Conservation (phyloP, 1,140 invertebrate species). For the Zaprionus camerounensis region DNA sequence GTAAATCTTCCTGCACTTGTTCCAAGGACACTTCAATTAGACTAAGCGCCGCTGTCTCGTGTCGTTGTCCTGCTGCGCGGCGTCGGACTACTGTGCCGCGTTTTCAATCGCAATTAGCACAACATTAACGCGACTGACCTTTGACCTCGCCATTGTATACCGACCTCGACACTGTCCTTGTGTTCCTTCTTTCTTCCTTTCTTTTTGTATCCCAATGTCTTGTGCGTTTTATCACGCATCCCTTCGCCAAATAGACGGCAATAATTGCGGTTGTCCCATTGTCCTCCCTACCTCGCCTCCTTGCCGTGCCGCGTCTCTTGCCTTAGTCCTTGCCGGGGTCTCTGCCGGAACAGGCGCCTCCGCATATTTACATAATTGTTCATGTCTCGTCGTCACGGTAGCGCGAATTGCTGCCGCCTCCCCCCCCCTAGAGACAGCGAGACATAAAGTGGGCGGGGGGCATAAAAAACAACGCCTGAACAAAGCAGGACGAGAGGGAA, state of each 20-base stretch:
- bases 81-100: constrained; percentile 46
- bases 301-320: not conserved
- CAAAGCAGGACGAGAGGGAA: not conserved
- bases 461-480: constrained; percentile 5
- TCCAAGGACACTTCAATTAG: constrained; percentile 75
- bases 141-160: constrained; percentile 71
- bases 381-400: constrained; percentile 62
- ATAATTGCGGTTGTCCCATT: constrained; percentile 78
- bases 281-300: constrained; percentile 16
- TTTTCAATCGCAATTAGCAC: constrained; percentile 74
- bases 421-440: constrained; percentile 9
- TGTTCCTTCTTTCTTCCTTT: constrained; percentile 2
- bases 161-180: constrained; percentile 62
- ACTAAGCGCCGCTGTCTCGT: constrained; percentile 62
- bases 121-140: constrained; percentile 78
- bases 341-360: constrained; percentile 63
- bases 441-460: not conserved
- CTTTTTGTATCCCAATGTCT: constrained; percentile 15
- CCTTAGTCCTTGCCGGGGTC: constrained; percentile 35
- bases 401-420: constrained; percentile 27
- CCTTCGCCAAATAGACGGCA: constrained; percentile 73
- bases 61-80: constrained; percentile 31
- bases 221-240: constrained; percentile 73
- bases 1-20: constrained; percentile 46
- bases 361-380: constrained; percentile 79